Evolutionary conservation across 2,797 vertebrate genomes (phyloP).

Genomic region (Sphaeramia orbicularis): DNA sequence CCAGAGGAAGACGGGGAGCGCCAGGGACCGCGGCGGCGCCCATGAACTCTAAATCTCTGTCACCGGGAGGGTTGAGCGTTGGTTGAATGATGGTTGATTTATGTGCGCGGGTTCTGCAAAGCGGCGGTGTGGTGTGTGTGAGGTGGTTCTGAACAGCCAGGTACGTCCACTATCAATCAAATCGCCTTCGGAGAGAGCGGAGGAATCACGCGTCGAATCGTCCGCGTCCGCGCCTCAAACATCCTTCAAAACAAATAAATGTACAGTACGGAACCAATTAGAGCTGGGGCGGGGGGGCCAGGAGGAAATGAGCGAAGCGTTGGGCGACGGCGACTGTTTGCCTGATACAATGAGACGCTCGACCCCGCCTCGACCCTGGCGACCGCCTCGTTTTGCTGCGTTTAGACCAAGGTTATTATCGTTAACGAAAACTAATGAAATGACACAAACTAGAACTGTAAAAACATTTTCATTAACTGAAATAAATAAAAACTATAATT

Average conservation of each 20-base stretch:
- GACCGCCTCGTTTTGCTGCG: slow-evolving; percentile 22
- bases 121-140: slow-evolving; percentile 2
- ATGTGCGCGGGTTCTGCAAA: slow-evolving; percentile 23
- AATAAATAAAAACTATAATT: no score
- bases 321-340: slow-evolving; percentile 5
- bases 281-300: background rate
- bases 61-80: slow-evolving; percentile 22
- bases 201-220: slow-evolving; percentile 13
- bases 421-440: no score
- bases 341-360: background rate
- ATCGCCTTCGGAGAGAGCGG: slow-evolving; percentile 12
- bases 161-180: slow-evolving; percentile 45
- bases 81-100: slow-evolving; percentile 51
- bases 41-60: slow-evolving; percentile 60
- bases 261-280: slow-evolving; percentile 21
- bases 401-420: no score
- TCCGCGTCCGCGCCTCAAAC: background rate
- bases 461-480: no score
- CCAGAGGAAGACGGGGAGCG: slow-evolving; percentile 37
- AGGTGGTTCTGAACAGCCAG: slow-evolving; percentile 25
- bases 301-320: background rate
- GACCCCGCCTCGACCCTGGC: slow-evolving; percentile 7
- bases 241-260: slow-evolving; percentile 22
- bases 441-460: no score
- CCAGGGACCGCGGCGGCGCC: background rate